Conservation (phyloP, 1,140 invertebrate genomes). For the Lucilia sericata region DNA sequence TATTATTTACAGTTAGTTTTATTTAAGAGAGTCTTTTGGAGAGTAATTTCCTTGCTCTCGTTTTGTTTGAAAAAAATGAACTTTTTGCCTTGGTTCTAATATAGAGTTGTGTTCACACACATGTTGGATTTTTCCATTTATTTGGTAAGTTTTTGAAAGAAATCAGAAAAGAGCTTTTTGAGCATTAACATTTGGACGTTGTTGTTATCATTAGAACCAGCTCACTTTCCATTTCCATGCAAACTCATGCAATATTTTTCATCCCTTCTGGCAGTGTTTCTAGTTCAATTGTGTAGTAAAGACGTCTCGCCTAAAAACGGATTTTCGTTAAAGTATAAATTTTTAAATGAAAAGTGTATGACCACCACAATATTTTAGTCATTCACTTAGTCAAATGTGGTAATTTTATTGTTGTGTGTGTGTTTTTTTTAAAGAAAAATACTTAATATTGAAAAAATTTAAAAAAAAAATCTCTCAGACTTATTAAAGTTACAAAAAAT, state of each 20-base stretch:
- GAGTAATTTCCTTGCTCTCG: too few species aligned
- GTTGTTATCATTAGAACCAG: background rate
- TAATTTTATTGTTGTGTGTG: background rate
- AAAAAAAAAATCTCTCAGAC: background rate
- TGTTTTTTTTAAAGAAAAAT: background rate
- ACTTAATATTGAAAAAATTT: background rate
- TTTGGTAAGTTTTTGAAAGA: background rate
- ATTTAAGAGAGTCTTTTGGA: too few species aligned
- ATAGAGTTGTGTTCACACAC: background rate
- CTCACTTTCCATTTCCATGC: conserved; percentile 7
- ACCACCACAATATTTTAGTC: background rate
- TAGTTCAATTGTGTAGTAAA: conserved; percentile 65
- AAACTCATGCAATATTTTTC: conserved; percentile 43
- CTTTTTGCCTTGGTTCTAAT: background rate
- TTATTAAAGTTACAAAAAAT: background rate
- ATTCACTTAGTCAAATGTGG: background rate
- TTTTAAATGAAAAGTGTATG: background rate
- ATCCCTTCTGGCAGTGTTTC: conserved; percentile 58
- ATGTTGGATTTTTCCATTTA: background rate
- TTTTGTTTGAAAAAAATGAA: too few species aligned
- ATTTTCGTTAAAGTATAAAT: conserved; percentile 43
- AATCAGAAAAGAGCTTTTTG: background rate
- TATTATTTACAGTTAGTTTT: too few species aligned
- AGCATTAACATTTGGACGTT: background rate
- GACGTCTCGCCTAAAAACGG: conserved; percentile 56